Conservation (phyloP, 2,888 invertebrate genomes). For the Acholoe squamosa region DNA sequence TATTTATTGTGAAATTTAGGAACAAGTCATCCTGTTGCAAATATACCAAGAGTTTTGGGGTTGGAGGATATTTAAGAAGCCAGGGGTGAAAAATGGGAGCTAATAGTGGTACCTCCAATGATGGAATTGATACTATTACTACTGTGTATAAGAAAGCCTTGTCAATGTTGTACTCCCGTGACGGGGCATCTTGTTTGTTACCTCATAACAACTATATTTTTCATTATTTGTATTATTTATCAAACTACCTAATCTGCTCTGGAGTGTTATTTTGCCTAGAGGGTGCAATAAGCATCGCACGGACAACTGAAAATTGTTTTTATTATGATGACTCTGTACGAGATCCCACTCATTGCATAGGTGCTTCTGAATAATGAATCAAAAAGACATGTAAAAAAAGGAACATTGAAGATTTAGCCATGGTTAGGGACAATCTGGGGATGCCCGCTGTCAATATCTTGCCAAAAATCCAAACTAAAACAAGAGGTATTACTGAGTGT, state of each 20-base stretch:
- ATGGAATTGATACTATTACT: conserved; percentile 5
- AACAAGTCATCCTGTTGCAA: not conserved
- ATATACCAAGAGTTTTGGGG: not conserved
- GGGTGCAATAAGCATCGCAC: conserved; percentile 47
- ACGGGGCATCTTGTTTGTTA: conserved; percentile 48
- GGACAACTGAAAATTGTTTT: conserved; percentile 30
- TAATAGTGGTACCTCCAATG: not conserved
- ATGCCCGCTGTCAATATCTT: conserved; percentile 57
- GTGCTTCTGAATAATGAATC: conserved; percentile 56
- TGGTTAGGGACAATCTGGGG: conserved; percentile 59
- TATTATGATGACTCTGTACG: conserved; percentile 19
- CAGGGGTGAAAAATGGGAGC: not conserved
- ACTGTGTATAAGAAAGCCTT: conserved; percentile 45
- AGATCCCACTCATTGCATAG: conserved; percentile 57
- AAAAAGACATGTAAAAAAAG: conserved; percentile 11
- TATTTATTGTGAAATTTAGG: conserved; percentile 2
- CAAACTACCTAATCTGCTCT: conserved; percentile 56
- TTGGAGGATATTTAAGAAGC: not conserved
- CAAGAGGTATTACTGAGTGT: conserved; percentile 42
- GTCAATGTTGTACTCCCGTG: conserved; percentile 10
- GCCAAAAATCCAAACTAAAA: conserved; percentile 46
- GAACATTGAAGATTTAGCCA: not conserved
- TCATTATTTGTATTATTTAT: conserved; percentile 55
- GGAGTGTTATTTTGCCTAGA: conserved; percentile 54
- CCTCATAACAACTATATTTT: conserved; percentile 43